Evolutionary conservation across 2,888 invertebrate species (phyloP), one percentile per base, ranked within the genome.

Genomic region (Spicauda simplicius): DNA sequence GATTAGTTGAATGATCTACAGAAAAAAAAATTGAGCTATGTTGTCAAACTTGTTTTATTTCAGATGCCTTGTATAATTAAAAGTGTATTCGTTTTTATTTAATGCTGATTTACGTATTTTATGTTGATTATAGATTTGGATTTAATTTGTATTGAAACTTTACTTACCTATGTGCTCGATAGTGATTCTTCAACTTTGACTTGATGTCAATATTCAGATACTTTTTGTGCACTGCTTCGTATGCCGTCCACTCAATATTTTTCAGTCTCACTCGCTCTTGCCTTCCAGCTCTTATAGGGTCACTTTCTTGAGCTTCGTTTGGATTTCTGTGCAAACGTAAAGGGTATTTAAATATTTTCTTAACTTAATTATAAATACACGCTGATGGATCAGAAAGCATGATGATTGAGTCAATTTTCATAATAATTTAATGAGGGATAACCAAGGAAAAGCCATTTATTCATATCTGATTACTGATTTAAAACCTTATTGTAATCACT

Each of bases 221-320:
- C 83, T 98, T 98, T 87, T 98, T 98, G 81, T 98, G 98, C 33
- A 97, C 97, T 45, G 96, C 96, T 87, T 98, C 98, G 83, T 98
- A 99, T 0, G 97, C 97, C 1, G 97, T 97, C 99, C 99, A 99
- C 80, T 97, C 97, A 69, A 97, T 96, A 80, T 97, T 97, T 88
- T 97, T 97, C 86, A 97, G 95, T 76, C 97, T 94, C 73, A 95
- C 96, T 72, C 97, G 94, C 77, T 97, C 97, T 79, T 96, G 96
- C 70, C 97, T 91, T n/a, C 95, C 95, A 20, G 95, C 95, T 77
- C 96, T 95, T 45, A 93, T 90, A 30, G 94, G 94, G 74, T 95
- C 95, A 67, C 94, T 94, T 74, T 96, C 95, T 86, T 96, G 96
- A 18, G 97, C 96, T 82, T 97, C 97, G 82, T 98, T 98, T 5